Evolutionary conservation across 2,888 invertebrate species (phyloP).

Genomic region (Psococerastis gibbosa): DNA sequence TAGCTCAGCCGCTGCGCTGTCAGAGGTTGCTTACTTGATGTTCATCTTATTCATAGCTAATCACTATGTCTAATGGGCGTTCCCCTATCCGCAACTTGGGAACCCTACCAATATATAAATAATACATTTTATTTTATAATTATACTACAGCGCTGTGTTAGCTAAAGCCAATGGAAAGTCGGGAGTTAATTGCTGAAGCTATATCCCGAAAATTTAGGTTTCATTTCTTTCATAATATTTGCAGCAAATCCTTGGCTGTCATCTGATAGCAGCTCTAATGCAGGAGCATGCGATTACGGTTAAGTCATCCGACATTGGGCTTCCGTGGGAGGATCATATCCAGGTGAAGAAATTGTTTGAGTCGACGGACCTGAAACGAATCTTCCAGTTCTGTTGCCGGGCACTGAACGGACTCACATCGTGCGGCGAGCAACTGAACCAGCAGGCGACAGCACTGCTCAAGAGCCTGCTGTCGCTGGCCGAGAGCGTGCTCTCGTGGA

Average conservation of each 20-base stretch:
- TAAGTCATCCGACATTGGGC: conserved; percentile 67
- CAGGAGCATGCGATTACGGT: conserved; percentile 76
- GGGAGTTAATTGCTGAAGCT: too few species aligned
- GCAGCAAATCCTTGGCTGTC: conserved; percentile 67
- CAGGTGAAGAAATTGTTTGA: conserved; percentile 69
- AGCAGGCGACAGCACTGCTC: conserved; percentile 37
- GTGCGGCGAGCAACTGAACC: conserved; percentile 27
- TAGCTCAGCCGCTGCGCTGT: too few species aligned
- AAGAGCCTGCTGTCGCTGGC: conserved; percentile 55
- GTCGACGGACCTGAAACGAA: conserved; percentile 53
- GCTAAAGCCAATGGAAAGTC: too few species aligned
- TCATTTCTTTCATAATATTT: conserved; percentile 20
- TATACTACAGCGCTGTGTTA: too few species aligned
- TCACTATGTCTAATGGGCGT: too few species aligned
- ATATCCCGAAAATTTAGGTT: too few species aligned
- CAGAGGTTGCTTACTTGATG: too few species aligned
- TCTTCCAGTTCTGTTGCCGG: conserved; percentile 53
- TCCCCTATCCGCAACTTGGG: too few species aligned
- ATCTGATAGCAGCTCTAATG: conserved; percentile 62
- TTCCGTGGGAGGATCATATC: conserved; percentile 76
- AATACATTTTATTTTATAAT: conserved; percentile 7
- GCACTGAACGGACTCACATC: conserved; percentile 39
- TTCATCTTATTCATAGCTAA: too few species aligned
- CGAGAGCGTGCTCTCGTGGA: conserved; percentile 65
- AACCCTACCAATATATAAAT: too few species aligned